Evolutionary conservation across 2,797 vertebrate species (phyloP).

Genomic region (Crenichthys baileyi): DNA sequence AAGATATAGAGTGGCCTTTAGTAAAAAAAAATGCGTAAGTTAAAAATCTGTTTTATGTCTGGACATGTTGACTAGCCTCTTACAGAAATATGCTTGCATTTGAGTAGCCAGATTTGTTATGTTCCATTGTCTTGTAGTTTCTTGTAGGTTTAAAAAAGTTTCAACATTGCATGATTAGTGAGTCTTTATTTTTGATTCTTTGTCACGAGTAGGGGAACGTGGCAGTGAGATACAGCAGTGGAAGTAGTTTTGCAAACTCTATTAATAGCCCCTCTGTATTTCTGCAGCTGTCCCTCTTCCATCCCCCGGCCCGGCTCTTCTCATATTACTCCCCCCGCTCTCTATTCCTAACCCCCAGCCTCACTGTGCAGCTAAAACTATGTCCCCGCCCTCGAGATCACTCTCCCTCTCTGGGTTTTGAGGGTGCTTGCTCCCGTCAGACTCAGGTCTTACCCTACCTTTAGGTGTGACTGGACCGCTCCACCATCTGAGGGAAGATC

Average conservation of each 20-base stretch:
- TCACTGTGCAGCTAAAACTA: constrained; percentile 37
- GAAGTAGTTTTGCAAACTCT: constrained; percentile 57
- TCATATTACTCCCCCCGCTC: constrained; percentile 58
- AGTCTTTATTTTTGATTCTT: constrained; percentile 25
- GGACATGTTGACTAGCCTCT: not conserved
- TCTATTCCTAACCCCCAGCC: constrained; percentile 33
- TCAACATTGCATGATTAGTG: constrained; percentile 4
- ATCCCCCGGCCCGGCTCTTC: constrained; percentile 50
- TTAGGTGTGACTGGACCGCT: constrained; percentile 42
- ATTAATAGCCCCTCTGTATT: constrained; percentile 70
- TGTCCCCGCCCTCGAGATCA: constrained; percentile 54
- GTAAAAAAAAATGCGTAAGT: not conserved
- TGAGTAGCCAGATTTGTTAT: not conserved
- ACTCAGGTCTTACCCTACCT: constrained; percentile 45
- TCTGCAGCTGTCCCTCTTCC: constrained; percentile 75
- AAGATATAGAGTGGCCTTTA: not conserved
- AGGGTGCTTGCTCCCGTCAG: constrained; percentile 39
- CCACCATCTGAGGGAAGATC: constrained; percentile 60
- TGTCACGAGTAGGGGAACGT: constrained; percentile 29
- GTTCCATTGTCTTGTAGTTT: not conserved
- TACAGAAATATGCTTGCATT: not conserved
- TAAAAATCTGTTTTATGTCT: not conserved
- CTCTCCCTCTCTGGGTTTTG: constrained; percentile 49
- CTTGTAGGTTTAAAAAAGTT: not conserved
- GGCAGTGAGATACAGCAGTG: constrained; percentile 35